Conservation (phyloP, 2,888 invertebrate species). For the Andrena flavipes region DNA sequence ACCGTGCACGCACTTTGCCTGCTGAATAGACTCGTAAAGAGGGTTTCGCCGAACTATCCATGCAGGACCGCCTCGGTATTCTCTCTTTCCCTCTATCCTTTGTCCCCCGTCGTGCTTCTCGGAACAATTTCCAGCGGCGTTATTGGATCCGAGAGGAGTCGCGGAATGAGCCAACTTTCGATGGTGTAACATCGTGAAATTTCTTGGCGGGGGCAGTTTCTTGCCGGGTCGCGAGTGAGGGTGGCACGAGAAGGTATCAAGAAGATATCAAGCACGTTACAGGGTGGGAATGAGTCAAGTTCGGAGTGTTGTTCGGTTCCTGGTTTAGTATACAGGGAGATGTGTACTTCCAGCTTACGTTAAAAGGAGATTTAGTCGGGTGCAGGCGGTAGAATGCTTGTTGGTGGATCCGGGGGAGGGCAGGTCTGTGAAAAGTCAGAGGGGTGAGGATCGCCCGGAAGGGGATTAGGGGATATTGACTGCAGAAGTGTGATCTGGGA, state of each 20-base stretch:
- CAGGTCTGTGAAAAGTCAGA: too few relatives aligned
- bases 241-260: neutral
- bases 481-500: too few relatives aligned
- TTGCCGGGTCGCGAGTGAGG: neutral
- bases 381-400: too few relatives aligned
- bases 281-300: neutral
- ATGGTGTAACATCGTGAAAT: neutral
- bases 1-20: conserved; percentile 39
- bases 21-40: conserved; percentile 51
- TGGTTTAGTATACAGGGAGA: neutral
- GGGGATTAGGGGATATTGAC: too few relatives aligned
- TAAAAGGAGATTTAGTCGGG: too few relatives aligned
- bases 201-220: neutral
- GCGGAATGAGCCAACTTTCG: conserved; percentile 16
- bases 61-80: too few relatives aligned
- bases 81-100: too few relatives aligned
- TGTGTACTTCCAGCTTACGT: too few relatives aligned
- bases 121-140: conserved; percentile 28
- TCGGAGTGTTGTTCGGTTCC: neutral
- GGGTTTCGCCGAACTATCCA: conserved; percentile 26
- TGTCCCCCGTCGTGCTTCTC: neutral
- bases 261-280: too few relatives aligned
- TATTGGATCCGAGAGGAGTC: conserved; percentile 28
- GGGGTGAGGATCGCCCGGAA: too few relatives aligned
- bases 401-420: too few relatives aligned